Evolutionary conservation across 2,888 invertebrate species (phyloP).

Genomic region (Eumacrocentrus americanus): DNA sequence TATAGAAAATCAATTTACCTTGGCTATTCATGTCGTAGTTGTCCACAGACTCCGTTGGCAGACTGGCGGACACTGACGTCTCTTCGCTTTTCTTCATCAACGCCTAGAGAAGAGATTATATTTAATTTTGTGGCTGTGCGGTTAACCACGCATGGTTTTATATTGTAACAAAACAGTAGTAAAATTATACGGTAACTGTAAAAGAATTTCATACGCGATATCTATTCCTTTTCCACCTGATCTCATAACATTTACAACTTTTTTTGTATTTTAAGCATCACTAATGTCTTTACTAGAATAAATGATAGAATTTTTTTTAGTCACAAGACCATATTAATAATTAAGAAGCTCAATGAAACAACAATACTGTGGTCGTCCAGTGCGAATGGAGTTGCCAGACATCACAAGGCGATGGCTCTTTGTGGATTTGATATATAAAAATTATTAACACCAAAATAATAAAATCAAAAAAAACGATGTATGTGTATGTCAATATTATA

Average conservation of each 20-base stretch:
- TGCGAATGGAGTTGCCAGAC: slow-evolving; percentile 1
- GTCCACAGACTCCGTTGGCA: slow-evolving; percentile 48
- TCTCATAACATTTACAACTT: neutral
- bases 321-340: neutral
- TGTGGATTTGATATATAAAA: neutral
- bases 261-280: neutral
- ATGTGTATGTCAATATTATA: no score
- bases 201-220: neutral
- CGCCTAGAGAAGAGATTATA: slow-evolving; percentile 42
- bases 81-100: slow-evolving; percentile 57
- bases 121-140: slow-evolving; percentile 3
- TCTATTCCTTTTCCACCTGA: neutral
- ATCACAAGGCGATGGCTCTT: neutral
- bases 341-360: neutral
- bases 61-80: slow-evolving; percentile 40
- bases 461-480: neutral
- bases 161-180: slow-evolving; percentile 1
- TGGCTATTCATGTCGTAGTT: slow-evolving; percentile 55
- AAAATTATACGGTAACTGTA: slow-evolving; percentile 4
- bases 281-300: neutral
- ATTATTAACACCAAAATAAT: neutral
- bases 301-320: neutral
- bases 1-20: slow-evolving; percentile 47
- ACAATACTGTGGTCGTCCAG: slow-evolving; percentile 1
- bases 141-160: slow-evolving; percentile 1